Conservation (phyloP, 2,797 vertebrate species). For the Danio albolineatus region DNA sequence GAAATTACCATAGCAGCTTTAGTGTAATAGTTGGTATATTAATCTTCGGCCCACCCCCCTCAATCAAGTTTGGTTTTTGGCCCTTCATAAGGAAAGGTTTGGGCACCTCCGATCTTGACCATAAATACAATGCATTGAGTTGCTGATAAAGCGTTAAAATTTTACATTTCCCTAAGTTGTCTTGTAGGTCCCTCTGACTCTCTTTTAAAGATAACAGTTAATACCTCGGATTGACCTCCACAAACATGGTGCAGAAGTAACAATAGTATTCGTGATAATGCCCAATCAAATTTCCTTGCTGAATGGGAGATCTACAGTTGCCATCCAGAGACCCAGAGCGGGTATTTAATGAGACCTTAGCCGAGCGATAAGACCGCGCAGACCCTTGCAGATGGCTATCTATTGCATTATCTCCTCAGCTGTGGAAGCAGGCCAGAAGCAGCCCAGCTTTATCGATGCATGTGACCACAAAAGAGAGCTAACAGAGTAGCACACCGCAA, state of each 20-base stretch:
- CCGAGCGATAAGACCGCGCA: slow-evolving; percentile 38
- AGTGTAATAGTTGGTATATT: too few species aligned
- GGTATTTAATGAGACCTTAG: slow-evolving; percentile 51
- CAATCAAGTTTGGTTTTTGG: too few species aligned
- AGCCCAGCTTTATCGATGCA: slow-evolving; percentile 37
- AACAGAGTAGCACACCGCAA: slow-evolving; percentile 48
- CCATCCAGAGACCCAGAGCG: slow-evolving; percentile 27
- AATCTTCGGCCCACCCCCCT: too few species aligned
- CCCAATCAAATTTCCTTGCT: slow-evolving; percentile 45
- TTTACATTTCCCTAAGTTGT: too few species aligned
- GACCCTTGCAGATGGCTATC: slow-evolving; percentile 46
- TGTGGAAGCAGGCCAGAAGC: slow-evolving; percentile 39
- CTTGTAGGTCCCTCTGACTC: background rate
- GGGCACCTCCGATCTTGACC: too few species aligned
- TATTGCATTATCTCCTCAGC: slow-evolving; percentile 46
- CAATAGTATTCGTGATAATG: background rate
- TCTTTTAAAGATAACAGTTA: background rate
- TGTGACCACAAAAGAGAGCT: slow-evolving; percentile 30
- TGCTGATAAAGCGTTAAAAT: too few species aligned
- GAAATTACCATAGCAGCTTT: too few species aligned
- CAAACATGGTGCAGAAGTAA: slow-evolving; percentile 10
- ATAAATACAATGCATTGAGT: too few species aligned
- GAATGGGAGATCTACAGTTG: slow-evolving; percentile 26
- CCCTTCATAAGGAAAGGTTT: too few species aligned
- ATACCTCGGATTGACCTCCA: slow-evolving; percentile 2